A percentile compares a stretch with the other conserved stretches of the same genome.
Conservation (phyloP, 2,113 vertebrate genomes). For the Picathartes gymnocephalus region DNA sequence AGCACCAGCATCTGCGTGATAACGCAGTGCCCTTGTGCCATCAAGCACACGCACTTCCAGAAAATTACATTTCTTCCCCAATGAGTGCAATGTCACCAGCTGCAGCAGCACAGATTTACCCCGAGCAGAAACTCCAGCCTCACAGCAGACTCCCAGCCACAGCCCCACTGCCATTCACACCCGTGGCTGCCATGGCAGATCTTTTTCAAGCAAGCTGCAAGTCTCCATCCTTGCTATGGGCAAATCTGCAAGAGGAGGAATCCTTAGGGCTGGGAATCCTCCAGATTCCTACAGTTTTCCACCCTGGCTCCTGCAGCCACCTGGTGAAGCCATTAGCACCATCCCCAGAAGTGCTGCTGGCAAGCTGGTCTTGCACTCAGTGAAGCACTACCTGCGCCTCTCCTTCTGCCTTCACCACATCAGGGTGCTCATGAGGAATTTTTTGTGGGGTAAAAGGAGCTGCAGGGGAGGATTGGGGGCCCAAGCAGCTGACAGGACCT, state of each 20-base stretch:
- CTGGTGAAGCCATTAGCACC: accelerated
- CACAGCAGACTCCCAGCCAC: accelerated
- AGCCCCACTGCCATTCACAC: not conserved
- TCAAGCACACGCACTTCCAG: not conserved
- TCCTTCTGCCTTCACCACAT: not conserved
- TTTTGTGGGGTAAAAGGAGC: not conserved
- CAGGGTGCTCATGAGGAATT: not conserved
- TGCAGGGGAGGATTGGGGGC: not conserved
- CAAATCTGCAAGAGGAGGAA: not conserved
- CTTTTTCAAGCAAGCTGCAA: not conserved
- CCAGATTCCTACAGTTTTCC: not conserved
- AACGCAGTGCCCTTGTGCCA: not conserved
- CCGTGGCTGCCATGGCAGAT: not conserved
- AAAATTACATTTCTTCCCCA: not conserved
- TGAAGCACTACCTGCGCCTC: not conserved
- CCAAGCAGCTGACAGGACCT: not conserved
- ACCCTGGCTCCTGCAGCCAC: not conserved
- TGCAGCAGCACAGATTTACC: not conserved
- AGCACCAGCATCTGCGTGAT: not conserved
- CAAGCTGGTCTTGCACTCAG: accelerated
- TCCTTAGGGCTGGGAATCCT: not conserved
- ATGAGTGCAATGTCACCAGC: accelerated
- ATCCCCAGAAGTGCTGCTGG: not conserved
- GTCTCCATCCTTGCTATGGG: not conserved
- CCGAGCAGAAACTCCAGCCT: not conserved